Evolutionary conservation across 2,888 invertebrate species (phyloP).

Genomic region (Patella depressa): DNA sequence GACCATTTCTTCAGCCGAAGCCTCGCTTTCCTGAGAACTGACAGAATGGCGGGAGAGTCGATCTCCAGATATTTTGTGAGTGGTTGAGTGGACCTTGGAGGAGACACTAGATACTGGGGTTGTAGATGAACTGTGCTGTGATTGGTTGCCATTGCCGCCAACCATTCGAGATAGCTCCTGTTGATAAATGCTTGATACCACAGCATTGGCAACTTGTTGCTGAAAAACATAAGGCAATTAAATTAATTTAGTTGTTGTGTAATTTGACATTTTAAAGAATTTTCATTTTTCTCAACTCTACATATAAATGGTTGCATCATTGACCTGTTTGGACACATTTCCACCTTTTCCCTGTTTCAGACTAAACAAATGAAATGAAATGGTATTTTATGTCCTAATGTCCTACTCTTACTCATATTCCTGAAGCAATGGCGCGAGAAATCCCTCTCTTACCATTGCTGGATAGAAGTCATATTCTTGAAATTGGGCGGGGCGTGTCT

Average conservation of each 20-base stretch:
- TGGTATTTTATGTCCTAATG: no score
- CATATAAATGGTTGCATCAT: no score
- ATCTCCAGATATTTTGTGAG: conserved; percentile 10
- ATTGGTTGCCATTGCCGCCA: conserved; percentile 17
- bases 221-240: conserved; percentile 37
- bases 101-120: conserved; percentile 34
- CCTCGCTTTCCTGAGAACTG: conserved; percentile 40
- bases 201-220: conserved; percentile 63
- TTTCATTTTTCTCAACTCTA: no score
- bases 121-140: conserved; percentile 28
- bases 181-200: conserved; percentile 68
- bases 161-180: conserved; percentile 80
- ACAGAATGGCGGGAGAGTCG: conserved; percentile 20
- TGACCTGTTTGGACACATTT: no score
- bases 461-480: no score
- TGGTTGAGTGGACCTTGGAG: conserved; percentile 14
- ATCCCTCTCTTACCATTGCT: no score
- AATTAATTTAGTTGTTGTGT: neutral
- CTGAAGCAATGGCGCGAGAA: no score
- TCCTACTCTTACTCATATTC: no score
- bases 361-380: no score
- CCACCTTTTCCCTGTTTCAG: no score
- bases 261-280: no score
- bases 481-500: no score
- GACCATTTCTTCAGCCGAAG: conserved; percentile 80